Evolutionary conservation across 2,888 invertebrate genomes (phyloP).

Genomic region (Eupsilia transversa): DNA sequence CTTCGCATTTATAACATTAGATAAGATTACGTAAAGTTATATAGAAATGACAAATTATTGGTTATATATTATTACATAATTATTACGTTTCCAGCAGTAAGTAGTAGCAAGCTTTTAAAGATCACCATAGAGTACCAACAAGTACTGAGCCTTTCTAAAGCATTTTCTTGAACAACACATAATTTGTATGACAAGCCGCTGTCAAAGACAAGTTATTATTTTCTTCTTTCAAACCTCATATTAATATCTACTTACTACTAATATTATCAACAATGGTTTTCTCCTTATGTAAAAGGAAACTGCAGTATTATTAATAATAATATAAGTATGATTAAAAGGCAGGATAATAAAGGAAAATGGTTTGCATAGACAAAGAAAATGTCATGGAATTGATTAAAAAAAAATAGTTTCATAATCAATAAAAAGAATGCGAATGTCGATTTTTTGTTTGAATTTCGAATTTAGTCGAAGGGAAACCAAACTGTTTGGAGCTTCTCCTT

Average conservation of each 20-base stretch:
- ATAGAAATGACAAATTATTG: neutral
- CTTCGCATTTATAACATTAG: too few species aligned
- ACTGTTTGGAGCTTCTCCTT: neutral
- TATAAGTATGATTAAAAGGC: neutral
- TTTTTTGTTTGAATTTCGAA: neutral
- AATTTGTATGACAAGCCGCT: constrained; percentile 11
- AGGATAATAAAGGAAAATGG: neutral
- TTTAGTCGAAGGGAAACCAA: neutral
- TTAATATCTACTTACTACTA: neutral
- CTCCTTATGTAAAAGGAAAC: neutral
- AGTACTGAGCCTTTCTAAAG: constrained; percentile 7
- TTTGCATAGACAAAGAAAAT: neutral
- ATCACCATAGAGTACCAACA: neutral
- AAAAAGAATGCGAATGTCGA: neutral
- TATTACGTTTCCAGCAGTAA: too few species aligned
- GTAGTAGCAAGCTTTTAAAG: neutral
- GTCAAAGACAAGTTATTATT: constrained; percentile 12
- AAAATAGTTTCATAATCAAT: neutral
- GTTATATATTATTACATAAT: too few species aligned
- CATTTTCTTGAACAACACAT: constrained; percentile 23
- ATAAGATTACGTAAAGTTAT: neutral
- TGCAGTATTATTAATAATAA: too few species aligned
- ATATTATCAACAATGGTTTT: constrained; percentile 27
- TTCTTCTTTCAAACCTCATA: neutral
- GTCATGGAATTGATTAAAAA: neutral